phyloP scores from a whole-genome alignment of 2,113 vertebrate species.

The Zosterops lateralis region DNA sequence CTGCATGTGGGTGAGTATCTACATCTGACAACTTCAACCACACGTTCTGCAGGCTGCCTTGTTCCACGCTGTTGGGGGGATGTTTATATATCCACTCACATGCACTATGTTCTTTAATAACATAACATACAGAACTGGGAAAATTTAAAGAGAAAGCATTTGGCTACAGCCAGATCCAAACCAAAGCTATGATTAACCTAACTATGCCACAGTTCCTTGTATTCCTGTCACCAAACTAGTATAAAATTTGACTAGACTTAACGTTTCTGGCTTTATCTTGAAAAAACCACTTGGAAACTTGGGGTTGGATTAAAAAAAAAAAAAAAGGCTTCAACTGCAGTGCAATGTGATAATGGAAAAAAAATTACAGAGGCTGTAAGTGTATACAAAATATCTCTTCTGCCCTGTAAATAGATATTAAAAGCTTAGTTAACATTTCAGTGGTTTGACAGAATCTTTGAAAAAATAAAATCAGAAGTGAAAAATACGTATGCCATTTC shows the following conservation, averaged over 20 bases:
- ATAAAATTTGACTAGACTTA: constrained; percentile 15
- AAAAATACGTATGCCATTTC: background rate
- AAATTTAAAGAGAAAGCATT: constrained; percentile 36
- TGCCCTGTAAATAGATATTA: background rate
- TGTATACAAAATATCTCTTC: background rate
- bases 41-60: background rate
- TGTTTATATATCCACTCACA: constrained; percentile 57
- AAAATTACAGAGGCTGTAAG: background rate
- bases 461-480: background rate
- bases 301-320: background rate
- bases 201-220: constrained; percentile 19
- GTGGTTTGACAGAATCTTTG: background rate
- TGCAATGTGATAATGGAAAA: background rate
- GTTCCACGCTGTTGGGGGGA: background rate
- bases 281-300: background rate
- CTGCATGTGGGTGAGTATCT: background rate
- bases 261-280: constrained; percentile 24
- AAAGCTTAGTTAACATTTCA: background rate
- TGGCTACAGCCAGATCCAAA: background rate
- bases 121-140: background rate
- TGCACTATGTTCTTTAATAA: constrained; percentile 8
- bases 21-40: constrained; percentile 21
- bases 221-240: constrained; percentile 34
- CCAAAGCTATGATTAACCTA: constrained; percentile 37
- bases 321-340: constrained; percentile 4